Evolutionary conservation across 2,888 invertebrate genomes (phyloP).

Genomic region (Philopedon plagiatum): DNA sequence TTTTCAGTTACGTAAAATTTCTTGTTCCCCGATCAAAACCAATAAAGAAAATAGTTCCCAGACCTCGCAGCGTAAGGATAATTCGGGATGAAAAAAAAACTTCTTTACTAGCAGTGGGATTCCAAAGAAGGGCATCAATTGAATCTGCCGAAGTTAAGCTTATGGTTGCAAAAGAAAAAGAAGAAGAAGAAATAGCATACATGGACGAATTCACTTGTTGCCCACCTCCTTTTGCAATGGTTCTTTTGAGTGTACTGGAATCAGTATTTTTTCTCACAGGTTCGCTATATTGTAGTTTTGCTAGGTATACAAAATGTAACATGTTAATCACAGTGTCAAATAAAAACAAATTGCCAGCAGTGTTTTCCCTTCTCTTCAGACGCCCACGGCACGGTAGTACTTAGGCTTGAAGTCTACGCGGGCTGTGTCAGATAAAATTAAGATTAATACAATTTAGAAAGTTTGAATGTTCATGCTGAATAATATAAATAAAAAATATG

Average conservation of each 20-base stretch:
- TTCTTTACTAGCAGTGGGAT: not conserved
- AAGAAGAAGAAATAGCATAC: slow-evolving; percentile 36
- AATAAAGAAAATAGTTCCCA: slow-evolving; percentile 9
- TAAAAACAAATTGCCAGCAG: no score
- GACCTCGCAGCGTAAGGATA: slow-evolving; percentile 12
- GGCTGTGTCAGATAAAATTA: no score
- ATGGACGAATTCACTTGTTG: slow-evolving; percentile 90
- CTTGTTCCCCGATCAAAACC: slow-evolving; percentile 40
- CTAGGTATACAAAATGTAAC: no score
- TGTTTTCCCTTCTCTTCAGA: no score
- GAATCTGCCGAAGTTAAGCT: slow-evolving; percentile 12
- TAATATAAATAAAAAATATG: no score
- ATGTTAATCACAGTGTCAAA: no score
- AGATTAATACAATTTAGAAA: no score
- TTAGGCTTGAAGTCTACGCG: no score
- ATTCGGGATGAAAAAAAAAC: not conserved
- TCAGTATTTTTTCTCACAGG: slow-evolving; percentile 76
- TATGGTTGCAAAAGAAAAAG: not conserved
- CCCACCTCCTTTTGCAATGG: slow-evolving; percentile 91
- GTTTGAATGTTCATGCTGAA: no score
- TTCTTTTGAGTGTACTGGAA: slow-evolving; percentile 89
- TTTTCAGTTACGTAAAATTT: slow-evolving; percentile 53
- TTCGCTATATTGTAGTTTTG: no score
- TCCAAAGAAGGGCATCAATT: not conserved
- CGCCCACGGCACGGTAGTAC: no score